These are phyloP conservation scores for Pemphredon lugubris DNA, from an alignment of 2,888 invertebrate genomes.

Conservation along the genomic window DNA sequence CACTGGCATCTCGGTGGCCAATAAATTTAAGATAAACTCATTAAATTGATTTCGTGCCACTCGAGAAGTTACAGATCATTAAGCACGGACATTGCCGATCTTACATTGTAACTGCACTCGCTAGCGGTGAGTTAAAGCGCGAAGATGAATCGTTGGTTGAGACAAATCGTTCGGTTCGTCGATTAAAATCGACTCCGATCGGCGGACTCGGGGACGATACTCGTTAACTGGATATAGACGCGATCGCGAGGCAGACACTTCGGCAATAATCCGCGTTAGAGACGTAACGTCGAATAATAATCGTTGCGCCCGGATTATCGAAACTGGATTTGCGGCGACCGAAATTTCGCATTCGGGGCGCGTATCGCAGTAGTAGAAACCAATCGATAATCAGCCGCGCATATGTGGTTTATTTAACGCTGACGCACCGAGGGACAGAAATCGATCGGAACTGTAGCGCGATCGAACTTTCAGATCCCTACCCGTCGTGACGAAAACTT, in stretches of 20 bases:
- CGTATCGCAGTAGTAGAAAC: slow-evolving; percentile 38
- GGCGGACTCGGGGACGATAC: neutral
- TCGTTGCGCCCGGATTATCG: neutral
- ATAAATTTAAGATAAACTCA: slow-evolving; percentile 29
- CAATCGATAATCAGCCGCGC: slow-evolving; percentile 23
- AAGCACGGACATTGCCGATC: neutral
- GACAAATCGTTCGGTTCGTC: slow-evolving; percentile 18
- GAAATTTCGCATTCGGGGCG: neutral
- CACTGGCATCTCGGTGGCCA: neutral
- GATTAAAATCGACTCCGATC: neutral
- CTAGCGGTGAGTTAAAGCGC: neutral
- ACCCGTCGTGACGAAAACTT: no score
- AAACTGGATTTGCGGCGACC: neutral
- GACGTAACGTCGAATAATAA: neutral
- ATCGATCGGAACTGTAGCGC: no score
- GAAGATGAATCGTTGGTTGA: slow-evolving; percentile 9
- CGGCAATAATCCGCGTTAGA: neutral
- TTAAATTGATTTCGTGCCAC: slow-evolving; percentile 28
- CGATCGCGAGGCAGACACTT: neutral
- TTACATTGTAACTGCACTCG: neutral
- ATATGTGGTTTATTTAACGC: no score
- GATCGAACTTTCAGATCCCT: no score
- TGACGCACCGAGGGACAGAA: neutral
- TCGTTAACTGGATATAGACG: no score
- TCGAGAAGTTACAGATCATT: slow-evolving; percentile 7